Evolutionary conservation across 2,113 vertebrate genomes (phyloP), one percentile per base, ranked within the genome.

Genomic region (Ciconia boyciana): DNA sequence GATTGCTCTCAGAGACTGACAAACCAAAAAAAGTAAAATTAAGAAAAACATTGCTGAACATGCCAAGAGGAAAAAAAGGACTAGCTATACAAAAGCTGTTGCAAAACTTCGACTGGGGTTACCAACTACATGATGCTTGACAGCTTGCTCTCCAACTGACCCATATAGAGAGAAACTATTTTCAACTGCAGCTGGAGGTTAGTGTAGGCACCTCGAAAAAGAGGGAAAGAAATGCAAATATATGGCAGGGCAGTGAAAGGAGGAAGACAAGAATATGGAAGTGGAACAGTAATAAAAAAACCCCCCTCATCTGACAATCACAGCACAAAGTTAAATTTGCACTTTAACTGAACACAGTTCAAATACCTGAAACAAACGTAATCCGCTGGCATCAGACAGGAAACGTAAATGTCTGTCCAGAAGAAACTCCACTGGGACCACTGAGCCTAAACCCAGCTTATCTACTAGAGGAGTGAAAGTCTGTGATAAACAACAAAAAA

Each of bases 401-500:
- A 99, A 99, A 58, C 98, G 98, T 93, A 99, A 98, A 75, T 98
- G 98, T 96, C 98, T 98, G 93, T 98, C 99, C 97, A 99, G 98
- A 97, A 99, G 99, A 95, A 99, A 99, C 96, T 99, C 99, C 52
- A 99, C 98, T 75, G 99, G 99, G 97, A 99, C 98, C 84, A 99
- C 93, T 55, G 99, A 97, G 32, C 99, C 99, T 93, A 99, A 98
- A 68, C 99, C 99, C 92, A 99, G 97, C 87, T 98, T 99, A 98
- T 99, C 99, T 96, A 99, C 99, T 32, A 99, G 96, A 44, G 98
- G 98, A 97, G 98, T 98, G 93, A 98, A 98, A 71, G 98, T 98
- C 98, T 98, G 97, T 89, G 83, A 97, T 36, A 24, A 79, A 96
- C 10, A 96, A 96, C 22, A 93, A 31, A 57, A 79, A 75, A 2